These are phyloP conservation scores for Hippolais icterina DNA, from an alignment of 2,113 vertebrate genomes.

Conservation along the genomic window DNA sequence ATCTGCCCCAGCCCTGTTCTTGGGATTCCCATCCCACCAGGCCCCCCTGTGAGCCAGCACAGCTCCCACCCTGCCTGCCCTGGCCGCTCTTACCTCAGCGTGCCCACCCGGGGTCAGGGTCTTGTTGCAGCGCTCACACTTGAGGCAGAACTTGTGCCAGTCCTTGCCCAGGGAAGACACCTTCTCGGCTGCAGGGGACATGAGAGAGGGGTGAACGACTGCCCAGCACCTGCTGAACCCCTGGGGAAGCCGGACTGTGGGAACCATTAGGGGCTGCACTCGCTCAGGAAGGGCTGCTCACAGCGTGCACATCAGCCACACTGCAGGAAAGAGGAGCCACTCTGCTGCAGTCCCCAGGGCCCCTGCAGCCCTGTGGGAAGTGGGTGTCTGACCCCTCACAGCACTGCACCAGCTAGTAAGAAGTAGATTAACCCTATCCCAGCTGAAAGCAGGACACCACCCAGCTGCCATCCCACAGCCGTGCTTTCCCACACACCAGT, in stretches of 20 bases:
- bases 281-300: background rate
- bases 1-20: background rate
- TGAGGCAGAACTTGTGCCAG: constrained; percentile 96
- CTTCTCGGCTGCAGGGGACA: constrained; percentile 46
- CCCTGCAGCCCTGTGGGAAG: background rate
- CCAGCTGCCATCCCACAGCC: background rate
- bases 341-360: background rate
- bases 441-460: background rate
- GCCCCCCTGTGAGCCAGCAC: background rate
- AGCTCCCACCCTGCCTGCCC: accelerated
- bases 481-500: background rate
- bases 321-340: no score
- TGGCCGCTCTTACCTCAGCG: constrained; percentile 79
- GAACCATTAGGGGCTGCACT: accelerated
- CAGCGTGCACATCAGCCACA: accelerated
- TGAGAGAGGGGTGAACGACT: background rate
- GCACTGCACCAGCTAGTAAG: background rate
- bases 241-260: background rate
- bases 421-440: background rate
- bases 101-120: constrained; percentile 89
- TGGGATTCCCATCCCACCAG: background rate
- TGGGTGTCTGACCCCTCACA: background rate
- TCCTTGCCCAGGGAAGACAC: constrained; percentile 93
- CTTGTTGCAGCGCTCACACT: constrained; percentile 93
- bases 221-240: background rate